Conservation (phyloP, 2,797 vertebrate genomes). For the Gymnodraco acuticeps region DNA sequence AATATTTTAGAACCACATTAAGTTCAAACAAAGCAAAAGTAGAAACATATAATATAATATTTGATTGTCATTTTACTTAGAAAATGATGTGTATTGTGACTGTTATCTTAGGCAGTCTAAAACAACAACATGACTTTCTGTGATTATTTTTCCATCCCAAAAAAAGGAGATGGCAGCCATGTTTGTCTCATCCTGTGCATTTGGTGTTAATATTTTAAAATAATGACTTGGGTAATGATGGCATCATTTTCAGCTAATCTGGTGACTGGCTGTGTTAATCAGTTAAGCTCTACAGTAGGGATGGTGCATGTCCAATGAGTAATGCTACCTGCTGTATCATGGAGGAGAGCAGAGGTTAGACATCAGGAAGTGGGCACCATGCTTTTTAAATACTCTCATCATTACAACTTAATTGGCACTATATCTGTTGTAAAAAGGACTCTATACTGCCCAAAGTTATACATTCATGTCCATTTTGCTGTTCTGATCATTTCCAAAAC, state of each 20-base stretch:
- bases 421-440: background rate
- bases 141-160: background rate
- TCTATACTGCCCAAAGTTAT: background rate
- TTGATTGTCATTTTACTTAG: constrained; percentile 8
- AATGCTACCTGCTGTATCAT: constrained; percentile 38
- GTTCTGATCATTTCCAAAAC: background rate
- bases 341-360: constrained; percentile 45
- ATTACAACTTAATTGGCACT: background rate
- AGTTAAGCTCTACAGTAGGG: constrained; percentile 63
- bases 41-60: constrained; percentile 39
- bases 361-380: constrained; percentile 27
- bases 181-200: constrained; percentile 47
- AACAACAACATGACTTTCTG: background rate
- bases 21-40: constrained; percentile 27
- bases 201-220: constrained; percentile 76
- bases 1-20: constrained; percentile 39
- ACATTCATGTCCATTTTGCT: background rate
- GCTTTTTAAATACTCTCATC: constrained; percentile 4
- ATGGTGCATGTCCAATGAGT: constrained; percentile 56
- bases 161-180: constrained; percentile 33
- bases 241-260: constrained; percentile 78
- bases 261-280: constrained; percentile 74
- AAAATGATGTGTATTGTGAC: too few relatives aligned
- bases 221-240: constrained; percentile 80
- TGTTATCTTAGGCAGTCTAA: background rate